Percentiles rank a stretch among this genome's conserved stretches.
These are phyloP conservation scores for Diabrotica undecimpunctata DNA, from an alignment of 1,140 invertebrate species.

Conservation along the genomic window DNA sequence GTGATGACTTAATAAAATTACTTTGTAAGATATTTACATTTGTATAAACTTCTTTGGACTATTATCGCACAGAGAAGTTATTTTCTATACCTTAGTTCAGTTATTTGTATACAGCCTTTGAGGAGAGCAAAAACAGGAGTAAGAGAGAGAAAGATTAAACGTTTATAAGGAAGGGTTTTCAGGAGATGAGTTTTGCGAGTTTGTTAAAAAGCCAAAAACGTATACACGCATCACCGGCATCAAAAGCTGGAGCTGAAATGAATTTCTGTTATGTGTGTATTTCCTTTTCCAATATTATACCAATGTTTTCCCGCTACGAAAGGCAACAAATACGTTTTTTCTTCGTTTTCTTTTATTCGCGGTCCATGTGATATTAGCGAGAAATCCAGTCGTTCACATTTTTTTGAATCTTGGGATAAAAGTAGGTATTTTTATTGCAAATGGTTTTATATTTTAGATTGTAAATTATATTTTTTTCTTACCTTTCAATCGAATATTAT, in stretches of 20 bases:
- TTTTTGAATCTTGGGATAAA: neutral
- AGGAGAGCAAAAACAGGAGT: conserved; percentile 6
- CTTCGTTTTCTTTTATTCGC: conserved; percentile 2
- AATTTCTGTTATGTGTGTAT: conserved; percentile 24
- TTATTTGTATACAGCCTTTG: conserved; percentile 10
- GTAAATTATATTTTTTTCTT: too few species aligned
- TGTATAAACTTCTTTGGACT: too few species aligned
- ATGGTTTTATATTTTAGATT: too few species aligned
- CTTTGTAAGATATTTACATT: too few species aligned
- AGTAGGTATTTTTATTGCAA: too few species aligned
- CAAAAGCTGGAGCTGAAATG: conserved; percentile 20
- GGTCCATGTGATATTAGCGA: neutral
- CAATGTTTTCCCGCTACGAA: neutral
- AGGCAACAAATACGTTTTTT: conserved; percentile 8
- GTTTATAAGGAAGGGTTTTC: conserved; percentile 20
- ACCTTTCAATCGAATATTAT: too few species aligned
- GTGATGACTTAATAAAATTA: too few species aligned
- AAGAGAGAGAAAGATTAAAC: conserved; percentile 18
- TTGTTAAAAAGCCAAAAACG: conserved; percentile 24
- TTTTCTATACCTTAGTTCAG: neutral
- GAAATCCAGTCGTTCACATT: neutral
- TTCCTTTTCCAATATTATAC: conserved; percentile 15
- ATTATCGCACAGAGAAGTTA: neutral
- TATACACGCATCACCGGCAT: conserved; percentile 16
- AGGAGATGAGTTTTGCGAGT: conserved; percentile 18